These are phyloP conservation scores for Mycetomoellerius zeteki DNA, from an alignment of 1,140 invertebrate genomes.

Conservation along the genomic window DNA sequence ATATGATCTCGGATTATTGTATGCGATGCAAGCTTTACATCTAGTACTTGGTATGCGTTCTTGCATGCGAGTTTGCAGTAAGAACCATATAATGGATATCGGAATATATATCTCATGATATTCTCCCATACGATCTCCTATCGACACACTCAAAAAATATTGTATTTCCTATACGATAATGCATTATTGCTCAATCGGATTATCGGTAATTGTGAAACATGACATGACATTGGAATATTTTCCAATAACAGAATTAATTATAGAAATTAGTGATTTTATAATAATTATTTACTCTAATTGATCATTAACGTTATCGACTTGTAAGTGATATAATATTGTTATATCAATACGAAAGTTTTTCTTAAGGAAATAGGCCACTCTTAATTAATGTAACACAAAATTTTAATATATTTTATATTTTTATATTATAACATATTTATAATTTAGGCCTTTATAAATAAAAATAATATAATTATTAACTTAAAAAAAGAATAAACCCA, in stretches of 20 bases:
- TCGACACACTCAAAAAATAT: background rate
- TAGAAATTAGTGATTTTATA: background rate
- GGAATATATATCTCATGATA: slow-evolving; percentile 9
- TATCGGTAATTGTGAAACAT: background rate
- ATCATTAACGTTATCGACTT: too few species aligned
- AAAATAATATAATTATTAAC: too few species aligned
- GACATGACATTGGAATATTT: background rate
- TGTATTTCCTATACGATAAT: background rate
- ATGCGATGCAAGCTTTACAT: slow-evolving; percentile 66
- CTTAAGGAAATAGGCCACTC: too few species aligned
- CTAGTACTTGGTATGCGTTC: slow-evolving; percentile 58
- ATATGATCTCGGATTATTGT: slow-evolving; percentile 69
- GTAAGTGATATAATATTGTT: too few species aligned
- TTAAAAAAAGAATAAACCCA: too few species aligned
- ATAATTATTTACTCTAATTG: too few species aligned
- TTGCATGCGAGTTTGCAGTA: slow-evolving; percentile 46
- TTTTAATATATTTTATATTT: too few species aligned
- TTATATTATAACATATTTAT: too few species aligned
- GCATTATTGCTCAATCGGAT: slow-evolving; percentile 9
- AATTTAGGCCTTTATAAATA: too few species aligned
- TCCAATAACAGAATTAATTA: background rate
- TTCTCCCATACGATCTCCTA: background rate
- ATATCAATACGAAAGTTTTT: too few species aligned
- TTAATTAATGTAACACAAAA: too few species aligned
- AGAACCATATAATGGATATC: slow-evolving; percentile 45